Evolutionary conservation across 2,797 vertebrate species (phyloP).

Genomic region (Sebastes diploproa): DNA sequence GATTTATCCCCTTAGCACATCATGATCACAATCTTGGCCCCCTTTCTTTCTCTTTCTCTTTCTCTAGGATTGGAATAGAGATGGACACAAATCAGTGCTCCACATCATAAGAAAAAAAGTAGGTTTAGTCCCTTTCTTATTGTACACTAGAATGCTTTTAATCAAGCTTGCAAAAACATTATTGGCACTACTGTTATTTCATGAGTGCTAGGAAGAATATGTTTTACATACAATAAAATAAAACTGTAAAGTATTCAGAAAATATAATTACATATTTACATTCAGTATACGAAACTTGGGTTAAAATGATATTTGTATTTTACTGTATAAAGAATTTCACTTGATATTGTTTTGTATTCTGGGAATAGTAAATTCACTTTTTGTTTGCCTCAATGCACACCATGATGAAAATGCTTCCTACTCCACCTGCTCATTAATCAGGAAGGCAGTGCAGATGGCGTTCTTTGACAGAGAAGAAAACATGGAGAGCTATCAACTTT

Average conservation of each 20-base stretch:
- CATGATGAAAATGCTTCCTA: constrained; percentile 68
- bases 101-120: not conserved
- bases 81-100: not conserved
- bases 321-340: not conserved
- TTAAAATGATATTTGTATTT: not conserved
- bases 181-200: not conserved
- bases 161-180: not conserved
- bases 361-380: constrained; percentile 37
- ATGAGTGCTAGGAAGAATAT: not conserved
- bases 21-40: constrained; percentile 9
- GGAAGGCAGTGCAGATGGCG: constrained; percentile 75
- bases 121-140: not conserved
- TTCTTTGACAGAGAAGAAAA: constrained; percentile 76
- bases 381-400: constrained; percentile 65
- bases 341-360: constrained; percentile 40
- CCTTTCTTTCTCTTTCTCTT: not conserved
- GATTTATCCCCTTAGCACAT: constrained; percentile 15
- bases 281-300: not conserved
- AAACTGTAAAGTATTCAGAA: not conserved
- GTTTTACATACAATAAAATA: not conserved
- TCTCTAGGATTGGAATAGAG: not conserved
- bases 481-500: constrained; percentile 69
- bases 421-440: constrained; percentile 82
- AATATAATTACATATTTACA: not conserved
- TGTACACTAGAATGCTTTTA: not conserved